A percentile compares a stretch with the other conserved stretches of the same genome.
Evolutionary conservation across 1,140 invertebrate species (phyloP).

Genomic region (Aphelinus atriplicis): DNA sequence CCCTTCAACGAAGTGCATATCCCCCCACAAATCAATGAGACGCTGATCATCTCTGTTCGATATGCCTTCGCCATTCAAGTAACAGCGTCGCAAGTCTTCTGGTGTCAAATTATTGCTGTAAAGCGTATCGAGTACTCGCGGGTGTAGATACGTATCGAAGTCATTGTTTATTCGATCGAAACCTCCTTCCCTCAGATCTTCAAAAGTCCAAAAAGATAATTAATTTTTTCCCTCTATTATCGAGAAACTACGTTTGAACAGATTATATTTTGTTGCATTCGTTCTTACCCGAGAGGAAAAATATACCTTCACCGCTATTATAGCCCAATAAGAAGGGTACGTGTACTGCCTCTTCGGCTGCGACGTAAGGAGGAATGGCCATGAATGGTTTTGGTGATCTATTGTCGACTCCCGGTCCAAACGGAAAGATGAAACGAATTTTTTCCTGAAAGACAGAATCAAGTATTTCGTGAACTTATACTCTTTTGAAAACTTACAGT

Average conservation of each 20-base stretch:
- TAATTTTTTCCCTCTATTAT: neutral
- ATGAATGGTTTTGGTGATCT: constrained; percentile 60
- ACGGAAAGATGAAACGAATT: constrained; percentile 34
- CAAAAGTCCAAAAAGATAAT: neutral
- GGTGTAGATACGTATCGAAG: constrained; percentile 37
- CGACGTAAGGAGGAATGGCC: constrained; percentile 49
- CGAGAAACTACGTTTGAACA: neutral
- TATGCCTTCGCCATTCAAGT: constrained; percentile 55
- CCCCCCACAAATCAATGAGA: constrained; percentile 60
- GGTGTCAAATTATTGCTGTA: constrained; percentile 35
- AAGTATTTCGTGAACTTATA: neutral
- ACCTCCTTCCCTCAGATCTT: constrained; percentile 37
- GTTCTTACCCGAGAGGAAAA: constrained; percentile 56
- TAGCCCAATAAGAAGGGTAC: constrained; percentile 73
- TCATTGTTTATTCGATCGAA: constrained; percentile 32
- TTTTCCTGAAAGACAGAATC: constrained; percentile 42
- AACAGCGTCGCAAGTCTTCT: constrained; percentile 45
- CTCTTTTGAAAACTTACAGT: neutral
- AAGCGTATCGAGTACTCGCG: constrained; percentile 21
- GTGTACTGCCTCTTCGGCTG: constrained; percentile 61
- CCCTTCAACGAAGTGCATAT: constrained; percentile 52
- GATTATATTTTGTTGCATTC: neutral
- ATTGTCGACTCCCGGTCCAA: constrained; percentile 50
- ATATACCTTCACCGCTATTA: constrained; percentile 68
- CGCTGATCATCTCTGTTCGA: constrained; percentile 46